Percentiles rank a stretch among this genome's conserved stretches.
These are phyloP conservation scores for Pluvianellus socialis DNA, from an alignment of 2,113 vertebrate species.

Conservation along the genomic window DNA sequence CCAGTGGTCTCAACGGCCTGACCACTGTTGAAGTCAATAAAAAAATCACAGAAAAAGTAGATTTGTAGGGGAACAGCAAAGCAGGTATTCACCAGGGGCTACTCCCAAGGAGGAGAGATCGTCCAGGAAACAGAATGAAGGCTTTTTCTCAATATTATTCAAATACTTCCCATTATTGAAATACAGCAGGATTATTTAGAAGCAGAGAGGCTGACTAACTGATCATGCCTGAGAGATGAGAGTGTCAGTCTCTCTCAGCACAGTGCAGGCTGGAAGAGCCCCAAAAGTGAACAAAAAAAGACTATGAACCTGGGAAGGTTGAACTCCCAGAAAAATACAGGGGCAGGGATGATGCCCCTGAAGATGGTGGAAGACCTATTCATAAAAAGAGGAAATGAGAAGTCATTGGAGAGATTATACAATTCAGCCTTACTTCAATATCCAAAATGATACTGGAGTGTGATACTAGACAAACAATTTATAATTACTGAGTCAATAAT, in stretches of 20 bases:
- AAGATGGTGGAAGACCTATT: background rate
- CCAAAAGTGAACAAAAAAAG: background rate
- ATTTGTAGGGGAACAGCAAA: background rate
- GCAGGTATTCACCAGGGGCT: background rate
- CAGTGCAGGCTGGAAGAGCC: background rate
- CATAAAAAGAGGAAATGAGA: background rate
- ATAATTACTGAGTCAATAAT: background rate
- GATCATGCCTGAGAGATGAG: background rate
- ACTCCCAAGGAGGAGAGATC: rapidly evolving
- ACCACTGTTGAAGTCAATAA: background rate
- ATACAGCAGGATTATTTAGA: background rate
- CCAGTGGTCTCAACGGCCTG: background rate
- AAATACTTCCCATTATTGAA: background rate
- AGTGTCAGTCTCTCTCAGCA: background rate
- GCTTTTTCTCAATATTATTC: background rate
- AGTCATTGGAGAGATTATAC: background rate
- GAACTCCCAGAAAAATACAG: background rate
- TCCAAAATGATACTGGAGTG: background rate
- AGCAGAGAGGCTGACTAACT: background rate
- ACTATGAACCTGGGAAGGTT: background rate
- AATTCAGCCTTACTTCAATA: background rate
- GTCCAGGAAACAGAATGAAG: background rate
- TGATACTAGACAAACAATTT: background rate
- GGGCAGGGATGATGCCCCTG: background rate
- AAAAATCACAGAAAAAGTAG: background rate